These are phyloP conservation scores for Orthosia gracilis DNA, from an alignment of 2,888 invertebrate genomes.

Conservation along the genomic window DNA sequence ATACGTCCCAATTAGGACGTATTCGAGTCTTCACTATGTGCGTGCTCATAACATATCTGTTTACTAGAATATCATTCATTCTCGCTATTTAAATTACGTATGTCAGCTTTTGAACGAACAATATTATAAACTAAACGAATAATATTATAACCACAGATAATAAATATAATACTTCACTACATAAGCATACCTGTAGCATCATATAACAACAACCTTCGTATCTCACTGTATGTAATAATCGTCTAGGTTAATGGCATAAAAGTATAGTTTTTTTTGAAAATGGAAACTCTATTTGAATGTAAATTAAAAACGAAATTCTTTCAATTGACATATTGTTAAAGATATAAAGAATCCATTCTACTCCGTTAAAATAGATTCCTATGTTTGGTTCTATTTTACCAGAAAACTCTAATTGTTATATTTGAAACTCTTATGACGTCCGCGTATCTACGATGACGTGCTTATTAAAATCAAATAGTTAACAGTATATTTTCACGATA, in stretches of 20 bases:
- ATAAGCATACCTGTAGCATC: not conserved
- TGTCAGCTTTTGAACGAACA: not conserved
- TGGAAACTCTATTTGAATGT: too few relatives aligned
- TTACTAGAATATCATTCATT: too few relatives aligned
- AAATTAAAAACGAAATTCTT: too few relatives aligned
- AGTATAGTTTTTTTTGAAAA: too few relatives aligned
- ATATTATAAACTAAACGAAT: not conserved
- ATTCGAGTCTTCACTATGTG: too few relatives aligned
- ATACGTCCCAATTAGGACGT: too few relatives aligned
- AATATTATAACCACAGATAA: not conserved
- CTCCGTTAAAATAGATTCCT: not conserved
- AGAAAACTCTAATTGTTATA: not conserved
- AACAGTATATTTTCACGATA: not conserved
- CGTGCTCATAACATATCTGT: too few relatives aligned
- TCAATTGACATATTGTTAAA: not conserved
- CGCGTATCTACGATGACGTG: not conserved
- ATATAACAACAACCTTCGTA: not conserved
- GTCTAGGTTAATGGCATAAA: too few relatives aligned
- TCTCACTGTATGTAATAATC: not conserved
- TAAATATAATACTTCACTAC: not conserved
- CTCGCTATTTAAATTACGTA: not conserved
- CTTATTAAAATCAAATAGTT: not conserved
- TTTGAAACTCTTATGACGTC: not conserved
- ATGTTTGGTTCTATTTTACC: constrained; percentile 9
- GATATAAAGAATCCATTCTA: not conserved